These are phyloP conservation scores for Helicoverpa armigera DNA, from an alignment of 1,140 invertebrate species.

Conservation along the genomic window DNA sequence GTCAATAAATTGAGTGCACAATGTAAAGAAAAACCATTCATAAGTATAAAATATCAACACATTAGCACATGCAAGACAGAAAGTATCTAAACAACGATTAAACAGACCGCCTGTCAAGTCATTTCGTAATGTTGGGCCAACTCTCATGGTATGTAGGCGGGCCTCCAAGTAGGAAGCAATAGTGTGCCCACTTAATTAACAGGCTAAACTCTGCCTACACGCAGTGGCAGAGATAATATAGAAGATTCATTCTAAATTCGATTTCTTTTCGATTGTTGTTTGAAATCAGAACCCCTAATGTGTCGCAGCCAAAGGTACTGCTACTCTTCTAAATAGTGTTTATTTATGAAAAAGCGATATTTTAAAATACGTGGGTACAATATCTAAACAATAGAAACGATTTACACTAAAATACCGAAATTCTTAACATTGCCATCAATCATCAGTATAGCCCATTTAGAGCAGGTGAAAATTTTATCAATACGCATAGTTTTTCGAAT, in stretches of 20 bases:
- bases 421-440: no score
- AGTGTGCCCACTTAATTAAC: constrained; percentile 35
- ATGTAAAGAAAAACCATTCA: background rate
- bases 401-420: no score
- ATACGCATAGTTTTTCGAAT: no score
- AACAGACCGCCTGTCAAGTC: constrained; percentile 19
- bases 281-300: no score
- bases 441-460: no score
- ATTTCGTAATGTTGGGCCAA: constrained; percentile 34
- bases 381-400: no score
- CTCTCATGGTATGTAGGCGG: constrained; percentile 21
- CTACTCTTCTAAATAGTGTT: no score
- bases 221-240: background rate
- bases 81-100: constrained; percentile 12
- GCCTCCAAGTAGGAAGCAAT: constrained; percentile 15
- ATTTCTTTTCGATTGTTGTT: background rate
- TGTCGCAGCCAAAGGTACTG: no score
- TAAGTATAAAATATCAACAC: background rate
- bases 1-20: no score
- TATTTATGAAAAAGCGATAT: no score
- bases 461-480: no score
- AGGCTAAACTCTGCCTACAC: constrained; percentile 7
- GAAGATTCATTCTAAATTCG: background rate
- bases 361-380: no score
- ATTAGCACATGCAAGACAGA: constrained; percentile 9